Base-by-base conservation (phyloP, 1,140 invertebrate species). In the Bombus sylvicola region DNA sequence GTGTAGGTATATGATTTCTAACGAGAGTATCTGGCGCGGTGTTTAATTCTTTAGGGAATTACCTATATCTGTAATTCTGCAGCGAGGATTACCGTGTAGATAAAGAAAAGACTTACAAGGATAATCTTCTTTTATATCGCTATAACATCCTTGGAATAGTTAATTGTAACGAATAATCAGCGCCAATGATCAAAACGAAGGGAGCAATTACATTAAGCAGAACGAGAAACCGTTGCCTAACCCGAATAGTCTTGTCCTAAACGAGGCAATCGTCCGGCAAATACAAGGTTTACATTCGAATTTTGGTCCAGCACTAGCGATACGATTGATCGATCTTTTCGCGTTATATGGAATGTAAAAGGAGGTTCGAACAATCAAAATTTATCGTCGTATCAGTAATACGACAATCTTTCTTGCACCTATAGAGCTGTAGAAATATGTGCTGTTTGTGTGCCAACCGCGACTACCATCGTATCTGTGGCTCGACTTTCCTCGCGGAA, bases 381-480 rank as follows among this genome's bases (percentile, higher is more conserved):
- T 71, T 78, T 83, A 78, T 82, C 81, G 59, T 37, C 28, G n/a
- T 64, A 47, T 25, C 37, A 12, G 13, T 74, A 57, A 69, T 39
- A 69, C 74, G 28, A 37, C 74, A 3, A 69, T 71, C 53, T 79
- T 39, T 39, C 39, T 47, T 31, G n/a, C 59, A 3, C 13, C 74
- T 37, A 78, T 78, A 72, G 43, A 84, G 13, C 13, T 31, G 47
- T 22, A 59, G 8, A 79, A 79, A 79, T 79, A 62, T 79, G 53
- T 28, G 75, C 39, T 18, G n/a, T 22, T 47, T 37, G 47, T 72
- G n/a, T n/a, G 64, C 47, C 25, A 62, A 39, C 31, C 28, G 75
- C 37, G 75, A 34, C 39, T 37, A 68, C 41, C 43, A n/a, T 53
- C 69, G 74, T 78, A 34, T 28, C 34, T 43, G 37, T 25, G 22